Percentiles rank a stretch among this genome's conserved stretches.
Evolutionary conservation across 2,797 vertebrate species (phyloP).

Genomic region (Mus minutoides): DNA sequence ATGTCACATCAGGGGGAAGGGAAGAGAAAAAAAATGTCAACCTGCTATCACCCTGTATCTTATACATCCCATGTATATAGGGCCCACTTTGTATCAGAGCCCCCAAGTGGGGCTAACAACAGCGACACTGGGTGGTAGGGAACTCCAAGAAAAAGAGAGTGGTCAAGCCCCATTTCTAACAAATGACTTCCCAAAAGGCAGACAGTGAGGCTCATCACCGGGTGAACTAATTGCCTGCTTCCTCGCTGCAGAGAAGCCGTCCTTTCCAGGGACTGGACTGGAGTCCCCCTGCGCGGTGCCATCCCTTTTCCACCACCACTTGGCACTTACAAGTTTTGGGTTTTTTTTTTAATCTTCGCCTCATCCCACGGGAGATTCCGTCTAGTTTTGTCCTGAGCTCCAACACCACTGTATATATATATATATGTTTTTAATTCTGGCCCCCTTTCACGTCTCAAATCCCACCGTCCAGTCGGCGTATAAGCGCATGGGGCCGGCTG

Average conservation of each 20-base stretch:
- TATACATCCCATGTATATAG: slow-evolving; percentile 34
- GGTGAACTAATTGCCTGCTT: slow-evolving; percentile 43
- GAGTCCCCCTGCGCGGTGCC: slow-evolving; percentile 52
- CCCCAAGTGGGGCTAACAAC: slow-evolving; percentile 64
- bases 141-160: slow-evolving; percentile 75
- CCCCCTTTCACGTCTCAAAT: neutral
- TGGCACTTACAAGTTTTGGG: slow-evolving; percentile 13
- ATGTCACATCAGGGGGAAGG: slow-evolving; percentile 83
- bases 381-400: slow-evolving; percentile 18
- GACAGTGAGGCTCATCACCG: slow-evolving; percentile 51
- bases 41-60: slow-evolving; percentile 68
- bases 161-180: slow-evolving; percentile 66
- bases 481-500: slow-evolving; percentile 36
- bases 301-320: neutral
- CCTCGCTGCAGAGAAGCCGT: slow-evolving; percentile 64
- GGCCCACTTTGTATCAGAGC: neutral
- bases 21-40: slow-evolving; percentile 74
- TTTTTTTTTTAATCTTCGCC: slow-evolving; percentile 45
- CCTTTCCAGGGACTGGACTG: neutral
- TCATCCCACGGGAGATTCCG: slow-evolving; percentile 52
- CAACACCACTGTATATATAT: neutral
- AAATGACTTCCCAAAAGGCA: slow-evolving; percentile 36
- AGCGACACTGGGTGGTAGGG: slow-evolving; percentile 63
- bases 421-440: neutral
- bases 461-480: slow-evolving; percentile 6